Percentiles rank a stretch among this genome's conserved stretches.
phyloP scores from a whole-genome alignment of 2,888 invertebrate species.

The Dynastes hyllus region DNA sequence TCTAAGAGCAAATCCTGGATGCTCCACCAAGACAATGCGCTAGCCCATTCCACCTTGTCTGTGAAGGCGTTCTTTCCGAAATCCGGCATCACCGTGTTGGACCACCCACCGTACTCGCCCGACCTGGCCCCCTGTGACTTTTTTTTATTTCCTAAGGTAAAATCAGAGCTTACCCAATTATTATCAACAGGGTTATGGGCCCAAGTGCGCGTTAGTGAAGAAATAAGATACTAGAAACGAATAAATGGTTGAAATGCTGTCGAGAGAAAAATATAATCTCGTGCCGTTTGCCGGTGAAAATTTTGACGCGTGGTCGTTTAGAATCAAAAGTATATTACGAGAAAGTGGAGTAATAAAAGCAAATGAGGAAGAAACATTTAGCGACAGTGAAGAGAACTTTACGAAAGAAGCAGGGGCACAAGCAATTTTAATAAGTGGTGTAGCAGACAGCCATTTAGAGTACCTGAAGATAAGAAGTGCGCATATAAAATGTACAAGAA shows the following conservation, averaged over 20 bases:
- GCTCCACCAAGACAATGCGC: too few species aligned
- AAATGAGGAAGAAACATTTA: not conserved
- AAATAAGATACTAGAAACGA: not conserved
- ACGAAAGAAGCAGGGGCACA: not conserved
- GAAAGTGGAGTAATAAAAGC: not conserved
- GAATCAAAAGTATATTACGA: not conserved
- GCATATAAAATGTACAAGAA: not conserved
- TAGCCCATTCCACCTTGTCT: too few species aligned
- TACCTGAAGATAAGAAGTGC: not conserved
- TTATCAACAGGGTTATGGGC: too few species aligned
- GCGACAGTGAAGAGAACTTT: not conserved
- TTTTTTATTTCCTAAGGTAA: too few species aligned
- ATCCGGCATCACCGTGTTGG: too few species aligned
- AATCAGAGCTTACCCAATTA: too few species aligned
- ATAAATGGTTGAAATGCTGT: not conserved
- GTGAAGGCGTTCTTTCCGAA: too few species aligned
- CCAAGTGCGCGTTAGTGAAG: not conserved
- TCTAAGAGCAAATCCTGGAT: too few species aligned
- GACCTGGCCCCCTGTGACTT: too few species aligned
- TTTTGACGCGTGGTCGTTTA: not conserved
- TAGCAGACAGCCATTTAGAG: not conserved
- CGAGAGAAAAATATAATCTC: too few species aligned
- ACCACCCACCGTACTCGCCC: too few species aligned
- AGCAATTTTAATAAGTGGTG: constrained; percentile 2
- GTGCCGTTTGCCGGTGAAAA: too few species aligned